Base-by-base conservation (phyloP, 2,888 invertebrate species). In the Tinea pellionella region DNA sequence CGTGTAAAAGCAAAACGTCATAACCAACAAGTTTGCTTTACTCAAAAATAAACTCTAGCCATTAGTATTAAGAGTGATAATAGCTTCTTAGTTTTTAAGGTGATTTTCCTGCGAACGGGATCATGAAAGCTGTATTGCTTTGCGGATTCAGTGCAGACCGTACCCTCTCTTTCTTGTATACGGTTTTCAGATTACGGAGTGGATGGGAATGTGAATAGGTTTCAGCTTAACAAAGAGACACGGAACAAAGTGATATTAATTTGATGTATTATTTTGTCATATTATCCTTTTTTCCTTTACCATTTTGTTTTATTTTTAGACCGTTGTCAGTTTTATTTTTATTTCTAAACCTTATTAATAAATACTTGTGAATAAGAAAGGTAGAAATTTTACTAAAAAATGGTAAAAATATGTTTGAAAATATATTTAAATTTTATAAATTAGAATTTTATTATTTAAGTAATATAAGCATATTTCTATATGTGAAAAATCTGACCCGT, bases 141-240 rank as follows among this genome's bases (percentile, higher is more conserved):
- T 67, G 68, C 67, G 68, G 68, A 70, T 69, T 71, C 69, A 69
- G 70, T 72, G 70, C 71, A 73, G 70, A 69, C 70, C 68, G 67
- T 68, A 67, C 68, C 62, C 62, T 60, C 70, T 69, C 69, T 66
- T 63, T 73, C 73, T 74, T 71, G 69, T 56, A 32, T 51, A 43
- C 59, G 37, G 24, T 43, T 60, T 62, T 60, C 53, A 53, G 58
- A 60, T 55, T 58, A 37, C 13, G 12, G 37, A 37, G 37, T 37
- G 37, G 37, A 37, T 37, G 13, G 37, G 58, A 11, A 55, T 55
- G 55, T 16, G 24, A 29, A 55, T 19, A 19, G 47, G 47, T 47
- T 18, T 47, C 47, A 18, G 47, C 15, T 13, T 47, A 47, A 47
- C 47, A 16, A 18, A 47, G 18, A 47, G n/a, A 47, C 9, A 9